Percentiles rank a stretch among this genome's conserved stretches.
Evolutionary conservation across 2,113 vertebrate species (phyloP).

Genomic region (Oxygymnocypris stewartii): DNA sequence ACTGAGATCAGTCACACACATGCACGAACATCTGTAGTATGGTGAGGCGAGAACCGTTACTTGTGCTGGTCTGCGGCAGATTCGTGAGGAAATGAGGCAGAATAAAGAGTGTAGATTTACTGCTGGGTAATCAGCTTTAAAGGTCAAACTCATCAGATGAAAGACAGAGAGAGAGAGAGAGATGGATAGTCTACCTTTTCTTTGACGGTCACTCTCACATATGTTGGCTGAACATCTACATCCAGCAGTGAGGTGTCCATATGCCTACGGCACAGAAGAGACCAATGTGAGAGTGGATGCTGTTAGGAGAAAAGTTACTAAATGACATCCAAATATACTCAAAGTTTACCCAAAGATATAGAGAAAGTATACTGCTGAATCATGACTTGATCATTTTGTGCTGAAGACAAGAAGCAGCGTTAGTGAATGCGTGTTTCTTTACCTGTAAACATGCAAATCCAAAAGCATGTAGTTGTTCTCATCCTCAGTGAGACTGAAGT

Average conservation of each 20-base stretch:
- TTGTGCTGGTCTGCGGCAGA: constrained; percentile 11
- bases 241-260: constrained; percentile 90
- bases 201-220: constrained; percentile 82
- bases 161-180: background rate
- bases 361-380: background rate
- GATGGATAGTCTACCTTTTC: constrained; percentile 80
- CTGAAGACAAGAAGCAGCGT: background rate
- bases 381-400: background rate
- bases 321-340: background rate
- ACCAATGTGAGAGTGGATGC: background rate
- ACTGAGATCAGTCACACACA: constrained; percentile 11
- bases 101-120: constrained; percentile 42
- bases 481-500: constrained; percentile 86
- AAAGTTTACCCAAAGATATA: background rate
- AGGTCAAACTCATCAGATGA: constrained; percentile 44
- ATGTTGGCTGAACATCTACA: constrained; percentile 87
- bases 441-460: constrained; percentile 91
- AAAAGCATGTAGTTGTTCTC: constrained; percentile 79
- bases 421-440: constrained; percentile 13
- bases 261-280: constrained; percentile 72
- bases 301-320: constrained; percentile 1
- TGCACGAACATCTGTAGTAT: background rate
- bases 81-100: constrained; percentile 37
- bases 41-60: constrained; percentile 7
- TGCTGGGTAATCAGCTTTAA: constrained; percentile 53